phyloP scores from a whole-genome alignment of 2,113 vertebrate species.

The Carassius auratus region DNA sequence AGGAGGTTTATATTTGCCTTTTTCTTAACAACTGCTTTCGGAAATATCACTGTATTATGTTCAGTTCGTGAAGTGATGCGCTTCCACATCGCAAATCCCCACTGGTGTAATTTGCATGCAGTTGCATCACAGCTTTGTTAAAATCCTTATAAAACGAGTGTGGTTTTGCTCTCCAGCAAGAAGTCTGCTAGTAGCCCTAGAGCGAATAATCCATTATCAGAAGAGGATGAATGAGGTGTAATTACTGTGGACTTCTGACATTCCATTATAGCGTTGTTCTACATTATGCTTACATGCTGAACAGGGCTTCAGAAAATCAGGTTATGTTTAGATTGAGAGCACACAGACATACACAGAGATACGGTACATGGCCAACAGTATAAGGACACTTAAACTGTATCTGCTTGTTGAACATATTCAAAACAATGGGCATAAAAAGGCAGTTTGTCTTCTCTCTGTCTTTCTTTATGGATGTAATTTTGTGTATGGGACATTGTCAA shows the following conservation, averaged over 20 bases:
- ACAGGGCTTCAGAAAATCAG: conserved; percentile 10
- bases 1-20: conserved; percentile 12
- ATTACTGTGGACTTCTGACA: conserved; percentile 29
- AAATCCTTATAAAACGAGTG: conserved; percentile 20
- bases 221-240: conserved; percentile 20
- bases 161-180: not conserved
- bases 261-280: conserved; percentile 29
- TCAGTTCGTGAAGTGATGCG: not conserved
- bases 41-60: conserved; percentile 31
- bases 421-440: not conserved
- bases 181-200: not conserved
- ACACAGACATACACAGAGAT: no score
- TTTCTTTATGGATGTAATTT: not conserved
- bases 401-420: not conserved
- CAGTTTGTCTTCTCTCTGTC: not conserved
- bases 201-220: conserved; percentile 25
- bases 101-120: not conserved
- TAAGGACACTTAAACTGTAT: not conserved
- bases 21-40: conserved; percentile 19
- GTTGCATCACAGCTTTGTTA: conserved; percentile 11
- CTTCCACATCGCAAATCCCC: not conserved
- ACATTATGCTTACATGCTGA: conserved; percentile 20
- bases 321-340: not conserved
- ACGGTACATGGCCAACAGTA: not conserved
- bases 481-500: not conserved